phyloP scores from a whole-genome alignment of 2,113 vertebrate species.

The Uria aalge region DNA sequence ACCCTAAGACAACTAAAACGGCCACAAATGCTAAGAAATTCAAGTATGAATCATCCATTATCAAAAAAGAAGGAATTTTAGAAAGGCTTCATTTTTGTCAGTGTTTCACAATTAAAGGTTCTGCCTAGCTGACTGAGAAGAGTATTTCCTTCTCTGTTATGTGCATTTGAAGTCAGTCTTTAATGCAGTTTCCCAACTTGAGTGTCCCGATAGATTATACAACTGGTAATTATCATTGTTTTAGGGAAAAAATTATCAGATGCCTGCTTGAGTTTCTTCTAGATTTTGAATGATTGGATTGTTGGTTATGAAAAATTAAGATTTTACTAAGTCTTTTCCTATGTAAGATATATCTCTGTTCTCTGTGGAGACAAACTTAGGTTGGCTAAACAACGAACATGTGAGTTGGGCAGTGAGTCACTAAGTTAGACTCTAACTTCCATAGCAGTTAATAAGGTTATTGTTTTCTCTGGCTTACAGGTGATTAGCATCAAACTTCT shows the following conservation, averaged over 20 bases:
- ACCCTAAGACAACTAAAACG: constrained; percentile 59
- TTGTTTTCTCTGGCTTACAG: neutral
- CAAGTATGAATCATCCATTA: constrained; percentile 72
- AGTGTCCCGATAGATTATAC: neutral
- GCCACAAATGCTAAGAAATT: constrained; percentile 79
- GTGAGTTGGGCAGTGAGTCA: neutral
- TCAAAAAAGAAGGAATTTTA: neutral
- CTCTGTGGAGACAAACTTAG: neutral
- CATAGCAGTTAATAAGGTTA: neutral
- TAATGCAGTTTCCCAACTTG: neutral
- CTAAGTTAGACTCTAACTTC: neutral
- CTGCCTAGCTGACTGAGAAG: neutral
- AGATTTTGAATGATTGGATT: neutral
- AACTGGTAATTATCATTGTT: neutral
- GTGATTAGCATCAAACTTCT: neutral
- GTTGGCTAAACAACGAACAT: neutral
- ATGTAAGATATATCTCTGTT: neutral
- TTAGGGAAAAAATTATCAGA: neutral
- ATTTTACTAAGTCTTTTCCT: neutral
- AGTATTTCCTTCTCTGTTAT: neutral
- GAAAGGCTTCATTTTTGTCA: neutral
- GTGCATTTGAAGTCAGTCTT: neutral
- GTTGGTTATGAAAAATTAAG: neutral
- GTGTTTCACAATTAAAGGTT: neutral
- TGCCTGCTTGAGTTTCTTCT: neutral